phyloP scores from a whole-genome alignment of 2,797 vertebrate species.

The Sebastes hubbsi region DNA sequence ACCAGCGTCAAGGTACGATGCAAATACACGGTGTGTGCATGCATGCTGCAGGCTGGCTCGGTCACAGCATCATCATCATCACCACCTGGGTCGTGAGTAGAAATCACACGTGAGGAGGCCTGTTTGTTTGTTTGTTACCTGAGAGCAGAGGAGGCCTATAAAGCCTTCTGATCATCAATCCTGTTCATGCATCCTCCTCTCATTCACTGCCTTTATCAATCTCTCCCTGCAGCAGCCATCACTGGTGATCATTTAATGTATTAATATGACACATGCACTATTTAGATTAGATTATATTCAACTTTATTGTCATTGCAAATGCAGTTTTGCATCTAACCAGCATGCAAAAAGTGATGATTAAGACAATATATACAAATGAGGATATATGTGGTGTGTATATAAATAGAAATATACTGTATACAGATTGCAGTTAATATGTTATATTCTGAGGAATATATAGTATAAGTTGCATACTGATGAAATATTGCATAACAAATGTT shows the following conservation, averaged over 20 bases:
- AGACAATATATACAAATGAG: too few species aligned
- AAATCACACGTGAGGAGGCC: constrained; percentile 31
- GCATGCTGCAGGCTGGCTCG: not conserved
- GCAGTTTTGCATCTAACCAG: too few species aligned
- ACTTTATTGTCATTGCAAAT: too few species aligned
- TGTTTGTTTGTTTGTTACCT: not conserved
- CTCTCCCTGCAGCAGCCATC: not conserved
- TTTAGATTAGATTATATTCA: too few species aligned
- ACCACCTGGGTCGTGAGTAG: constrained; percentile 1
- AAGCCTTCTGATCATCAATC: not conserved
- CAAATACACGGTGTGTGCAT: not conserved
- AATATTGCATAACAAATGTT: too few species aligned
- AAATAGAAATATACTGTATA: too few species aligned
- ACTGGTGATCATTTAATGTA: too few species aligned
- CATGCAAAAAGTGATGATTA: too few species aligned
- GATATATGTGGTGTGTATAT: too few species aligned
- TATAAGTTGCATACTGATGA: too few species aligned
- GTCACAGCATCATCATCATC: not conserved
- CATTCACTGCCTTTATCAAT: not conserved
- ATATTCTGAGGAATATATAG: too few species aligned
- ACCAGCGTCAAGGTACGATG: constrained; percentile 85
- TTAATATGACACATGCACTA: not conserved
- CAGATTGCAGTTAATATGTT: too few species aligned
- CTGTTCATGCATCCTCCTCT: not conserved
- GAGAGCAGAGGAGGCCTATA: constrained; percentile 27